phyloP scores from a whole-genome alignment of 2,797 vertebrate genomes.

The Rallus crepitans region DNA sequence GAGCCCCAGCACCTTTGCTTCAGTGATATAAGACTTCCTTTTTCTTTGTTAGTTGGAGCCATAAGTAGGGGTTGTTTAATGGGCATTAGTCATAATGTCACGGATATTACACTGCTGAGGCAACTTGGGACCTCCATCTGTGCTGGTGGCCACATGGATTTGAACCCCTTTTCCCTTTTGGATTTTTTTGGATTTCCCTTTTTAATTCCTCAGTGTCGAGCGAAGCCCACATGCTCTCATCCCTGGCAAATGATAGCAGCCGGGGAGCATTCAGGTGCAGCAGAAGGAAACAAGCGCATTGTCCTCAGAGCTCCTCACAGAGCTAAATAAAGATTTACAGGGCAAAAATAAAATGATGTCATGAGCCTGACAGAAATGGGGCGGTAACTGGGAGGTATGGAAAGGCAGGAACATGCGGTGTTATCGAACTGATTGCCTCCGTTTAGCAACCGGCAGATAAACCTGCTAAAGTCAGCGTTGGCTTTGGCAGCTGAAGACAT shows the following conservation, averaged over 20 bases:
- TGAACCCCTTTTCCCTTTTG: background rate
- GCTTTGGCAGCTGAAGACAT: background rate
- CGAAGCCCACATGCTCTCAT: background rate
- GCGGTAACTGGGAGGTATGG: background rate
- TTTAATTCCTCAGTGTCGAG: background rate
- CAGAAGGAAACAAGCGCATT: background rate
- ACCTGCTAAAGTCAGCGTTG: background rate
- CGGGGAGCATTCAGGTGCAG: background rate
- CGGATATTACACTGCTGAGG: background rate
- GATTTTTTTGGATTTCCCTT: background rate
- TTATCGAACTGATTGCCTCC: background rate
- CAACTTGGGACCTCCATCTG: background rate
- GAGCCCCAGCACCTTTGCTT: background rate
- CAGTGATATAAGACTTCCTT: background rate
- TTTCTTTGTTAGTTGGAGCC: background rate
- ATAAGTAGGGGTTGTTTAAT: background rate
- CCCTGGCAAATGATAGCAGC: background rate
- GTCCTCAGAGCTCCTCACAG: background rate
- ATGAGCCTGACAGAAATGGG: slow-evolving; percentile 38
- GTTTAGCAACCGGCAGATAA: background rate
- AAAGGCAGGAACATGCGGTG: background rate
- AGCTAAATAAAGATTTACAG: background rate
- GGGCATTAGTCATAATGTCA: background rate
- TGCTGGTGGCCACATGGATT: background rate
- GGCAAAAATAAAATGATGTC: slow-evolving; percentile 18